Conservation (phyloP, 2,888 invertebrate genomes). For the Agonopterix arenella region DNA sequence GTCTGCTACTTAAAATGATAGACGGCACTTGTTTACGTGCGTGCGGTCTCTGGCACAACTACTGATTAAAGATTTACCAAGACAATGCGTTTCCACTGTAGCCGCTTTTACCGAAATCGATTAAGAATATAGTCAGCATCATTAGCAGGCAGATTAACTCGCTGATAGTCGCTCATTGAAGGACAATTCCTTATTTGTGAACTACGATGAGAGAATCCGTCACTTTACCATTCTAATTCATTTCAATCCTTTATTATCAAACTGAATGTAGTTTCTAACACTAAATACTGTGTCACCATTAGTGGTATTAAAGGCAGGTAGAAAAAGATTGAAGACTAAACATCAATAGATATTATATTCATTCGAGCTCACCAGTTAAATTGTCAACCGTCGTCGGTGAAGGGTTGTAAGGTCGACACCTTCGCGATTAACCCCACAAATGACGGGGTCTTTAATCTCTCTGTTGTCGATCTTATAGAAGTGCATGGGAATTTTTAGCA, state of each 20-base stretch:
- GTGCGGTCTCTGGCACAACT: neutral
- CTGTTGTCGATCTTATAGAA: slow-evolving; percentile 26
- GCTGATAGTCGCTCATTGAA: no score
- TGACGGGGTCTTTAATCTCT: slow-evolving; percentile 31
- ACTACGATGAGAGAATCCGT: no score
- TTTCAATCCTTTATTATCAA: no score
- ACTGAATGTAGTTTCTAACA: no score
- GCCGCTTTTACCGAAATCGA: no score
- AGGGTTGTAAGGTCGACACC: slow-evolving; percentile 46
- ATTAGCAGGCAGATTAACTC: no score
- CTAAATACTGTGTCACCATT: no score
- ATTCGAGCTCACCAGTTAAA: slow-evolving; percentile 32
- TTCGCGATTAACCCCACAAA: slow-evolving; percentile 47
- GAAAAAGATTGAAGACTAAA: slow-evolving; percentile 33
- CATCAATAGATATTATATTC: slow-evolving; percentile 11
- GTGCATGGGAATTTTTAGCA: slow-evolving; percentile 58
- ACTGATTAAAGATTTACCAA: neutral
- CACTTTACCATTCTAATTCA: no score
- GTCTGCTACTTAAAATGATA: neutral
- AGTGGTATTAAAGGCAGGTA: slow-evolving; percentile 26
- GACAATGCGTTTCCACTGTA: neutral
- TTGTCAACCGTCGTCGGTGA: slow-evolving; percentile 39
- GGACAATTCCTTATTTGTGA: no score
- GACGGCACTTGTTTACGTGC: neutral
- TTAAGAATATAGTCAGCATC: no score